phyloP scores from a whole-genome alignment of 2,888 invertebrate genomes.

The Hirtodrosophila trivittata region DNA sequence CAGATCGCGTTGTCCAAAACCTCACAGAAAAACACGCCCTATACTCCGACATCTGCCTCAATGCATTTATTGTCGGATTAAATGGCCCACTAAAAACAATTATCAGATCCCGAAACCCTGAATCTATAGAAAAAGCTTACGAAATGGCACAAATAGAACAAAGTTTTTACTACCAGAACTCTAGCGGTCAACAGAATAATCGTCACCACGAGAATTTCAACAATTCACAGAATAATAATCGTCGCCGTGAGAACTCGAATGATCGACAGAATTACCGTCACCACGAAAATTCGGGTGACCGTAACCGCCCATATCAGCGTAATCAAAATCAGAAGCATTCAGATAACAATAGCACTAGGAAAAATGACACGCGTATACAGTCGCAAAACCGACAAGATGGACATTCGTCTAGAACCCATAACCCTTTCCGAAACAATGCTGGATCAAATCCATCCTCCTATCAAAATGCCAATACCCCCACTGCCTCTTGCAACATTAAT shows the following conservation, averaged over 20 bases:
- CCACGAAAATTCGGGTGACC: conserved; percentile 4
- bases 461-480: not conserved
- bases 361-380: no score
- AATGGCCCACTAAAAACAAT: conserved; percentile 14
- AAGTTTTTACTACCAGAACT: conserved; percentile 4
- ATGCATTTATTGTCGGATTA: conserved; percentile 20
- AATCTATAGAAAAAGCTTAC: conserved; percentile 18
- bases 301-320: no score
- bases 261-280: conserved; percentile 13
- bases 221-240: no score
- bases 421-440: not conserved
- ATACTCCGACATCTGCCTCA: conserved; percentile 15
- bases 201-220: conserved; percentile 7
- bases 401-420: no score
- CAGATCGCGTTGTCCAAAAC: conserved; percentile 5
- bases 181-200: no score
- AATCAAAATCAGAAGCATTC: no score
- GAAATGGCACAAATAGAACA: conserved; percentile 14
- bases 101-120: conserved; percentile 14
- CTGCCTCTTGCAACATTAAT: conserved; percentile 8
- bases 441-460: not conserved
- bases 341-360: no score
- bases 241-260: conserved; percentile 3
- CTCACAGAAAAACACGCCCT: conserved; percentile 2
- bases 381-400: no score